Percentiles rank a stretch among this genome's conserved stretches.
Conservation (phyloP, 2,888 invertebrate genomes). For the Metellina segmentata region DNA sequence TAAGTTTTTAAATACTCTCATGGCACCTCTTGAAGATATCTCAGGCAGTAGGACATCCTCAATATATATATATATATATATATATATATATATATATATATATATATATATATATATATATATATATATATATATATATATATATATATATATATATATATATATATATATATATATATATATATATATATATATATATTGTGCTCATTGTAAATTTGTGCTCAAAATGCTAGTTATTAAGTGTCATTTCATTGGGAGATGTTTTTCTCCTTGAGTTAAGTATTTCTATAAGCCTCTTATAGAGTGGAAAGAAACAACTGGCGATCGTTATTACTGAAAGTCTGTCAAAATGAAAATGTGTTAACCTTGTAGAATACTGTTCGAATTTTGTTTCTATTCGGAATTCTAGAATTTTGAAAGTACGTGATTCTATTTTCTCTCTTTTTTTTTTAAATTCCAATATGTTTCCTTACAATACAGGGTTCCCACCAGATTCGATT, state of each 20-base stretch:
- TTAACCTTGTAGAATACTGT: not conserved
- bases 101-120: slow-evolving; percentile 28
- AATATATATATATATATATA: slow-evolving; percentile 29
- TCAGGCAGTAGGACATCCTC: slow-evolving; percentile 50
- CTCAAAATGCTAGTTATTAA: slow-evolving; percentile 45
- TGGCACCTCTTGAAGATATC: slow-evolving; percentile 16
- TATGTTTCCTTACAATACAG: too few species aligned
- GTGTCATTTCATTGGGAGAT: slow-evolving; percentile 8
- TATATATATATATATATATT: not conserved
- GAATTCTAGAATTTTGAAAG: too few species aligned
- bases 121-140: slow-evolving; percentile 26
- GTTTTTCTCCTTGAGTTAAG: slow-evolving; percentile 5
- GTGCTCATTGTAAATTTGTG: slow-evolving; percentile 58
- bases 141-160: slow-evolving; percentile 28
- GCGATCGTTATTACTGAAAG: not conserved
- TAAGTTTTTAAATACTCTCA: slow-evolving; percentile 15
- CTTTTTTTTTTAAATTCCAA: too few species aligned
- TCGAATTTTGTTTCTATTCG: too few species aligned
- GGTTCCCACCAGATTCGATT: too few species aligned
- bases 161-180: slow-evolving; percentile 14
- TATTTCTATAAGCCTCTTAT: slow-evolving; percentile 23
- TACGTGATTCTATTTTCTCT: too few species aligned
- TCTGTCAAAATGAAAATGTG: not conserved
- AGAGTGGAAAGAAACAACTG: slow-evolving; percentile 44
- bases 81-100: too few species aligned